A percentile compares a stretch with the other conserved stretches of the same genome.
phyloP scores from a whole-genome alignment of 2,797 vertebrate species.

The Mareca strepera region DNA sequence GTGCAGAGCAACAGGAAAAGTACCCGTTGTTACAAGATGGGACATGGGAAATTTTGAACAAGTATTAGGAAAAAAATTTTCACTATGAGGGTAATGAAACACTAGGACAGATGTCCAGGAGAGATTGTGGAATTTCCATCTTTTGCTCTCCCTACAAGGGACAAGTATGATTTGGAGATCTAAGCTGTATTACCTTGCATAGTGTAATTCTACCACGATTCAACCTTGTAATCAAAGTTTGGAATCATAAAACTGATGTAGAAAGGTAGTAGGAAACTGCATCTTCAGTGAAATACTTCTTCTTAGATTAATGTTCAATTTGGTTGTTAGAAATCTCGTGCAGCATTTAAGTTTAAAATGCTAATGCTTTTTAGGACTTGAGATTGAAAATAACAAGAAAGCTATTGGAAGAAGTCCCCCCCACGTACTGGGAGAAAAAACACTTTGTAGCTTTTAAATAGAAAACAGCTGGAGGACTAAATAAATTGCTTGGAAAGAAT shows the following conservation, averaged over 20 bases:
- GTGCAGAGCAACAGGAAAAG: neutral
- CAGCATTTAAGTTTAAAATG: neutral
- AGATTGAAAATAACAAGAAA: neutral
- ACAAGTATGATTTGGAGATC: neutral
- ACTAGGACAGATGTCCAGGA: neutral
- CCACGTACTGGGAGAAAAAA: neutral
- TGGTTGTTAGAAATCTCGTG: neutral
- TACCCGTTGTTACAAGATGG: neutral
- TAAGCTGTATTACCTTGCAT: neutral
- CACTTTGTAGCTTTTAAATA: neutral
- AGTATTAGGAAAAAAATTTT: neutral
- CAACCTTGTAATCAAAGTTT: neutral
- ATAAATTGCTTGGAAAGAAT: conserved; percentile 32
- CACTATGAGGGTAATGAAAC: neutral
- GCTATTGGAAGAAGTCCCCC: neutral
- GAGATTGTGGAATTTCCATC: neutral
- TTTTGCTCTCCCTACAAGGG: neutral
- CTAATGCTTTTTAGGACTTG: neutral
- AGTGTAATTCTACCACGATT: neutral
- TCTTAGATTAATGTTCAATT: neutral
- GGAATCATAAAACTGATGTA: neutral
- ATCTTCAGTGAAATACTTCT: neutral
- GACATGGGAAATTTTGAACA: neutral
- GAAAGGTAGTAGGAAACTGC: neutral
- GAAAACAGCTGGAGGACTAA: conserved; percentile 13